Conservation (phyloP, 2,888 invertebrate genomes). For the Synanthedon myopaeformis region DNA sequence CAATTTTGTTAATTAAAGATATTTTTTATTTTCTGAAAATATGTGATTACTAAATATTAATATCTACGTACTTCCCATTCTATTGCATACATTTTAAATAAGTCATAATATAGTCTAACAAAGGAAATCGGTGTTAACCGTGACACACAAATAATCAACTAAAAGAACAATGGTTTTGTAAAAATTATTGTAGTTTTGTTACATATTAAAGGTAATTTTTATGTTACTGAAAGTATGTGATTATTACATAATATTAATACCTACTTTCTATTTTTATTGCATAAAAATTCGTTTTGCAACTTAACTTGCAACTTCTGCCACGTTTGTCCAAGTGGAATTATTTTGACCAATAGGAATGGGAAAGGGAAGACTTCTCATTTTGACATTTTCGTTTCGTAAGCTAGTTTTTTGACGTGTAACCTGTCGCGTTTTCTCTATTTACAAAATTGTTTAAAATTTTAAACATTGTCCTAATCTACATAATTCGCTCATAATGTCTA, state of each 20-base stretch:
- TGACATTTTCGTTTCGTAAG: slow-evolving; percentile 17
- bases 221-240: not conserved
- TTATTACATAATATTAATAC: too few species aligned
- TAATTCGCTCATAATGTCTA: slow-evolving; percentile 39
- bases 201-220: not conserved
- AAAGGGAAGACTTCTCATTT: slow-evolving; percentile 11
- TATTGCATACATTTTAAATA: too few species aligned
- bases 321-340: slow-evolving; percentile 61
- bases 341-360: slow-evolving; percentile 47
- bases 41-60: too few species aligned
- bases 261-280: too few species aligned
- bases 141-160: too few species aligned
- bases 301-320: slow-evolving; percentile 26
- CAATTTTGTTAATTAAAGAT: too few species aligned
- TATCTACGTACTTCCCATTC: too few species aligned
- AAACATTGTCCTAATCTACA: not conserved
- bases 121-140: too few species aligned
- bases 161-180: too few species aligned
- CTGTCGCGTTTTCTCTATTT: slow-evolving; percentile 52
- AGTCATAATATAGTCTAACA: too few species aligned
- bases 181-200: not conserved
- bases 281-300: not conserved
- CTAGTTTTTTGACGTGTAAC: slow-evolving; percentile 59
- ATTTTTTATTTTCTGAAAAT: too few species aligned
- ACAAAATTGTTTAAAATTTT: slow-evolving; percentile 31